These are phyloP conservation scores for Limanda limanda DNA, from an alignment of 2,113 vertebrate species.

Conservation along the genomic window DNA sequence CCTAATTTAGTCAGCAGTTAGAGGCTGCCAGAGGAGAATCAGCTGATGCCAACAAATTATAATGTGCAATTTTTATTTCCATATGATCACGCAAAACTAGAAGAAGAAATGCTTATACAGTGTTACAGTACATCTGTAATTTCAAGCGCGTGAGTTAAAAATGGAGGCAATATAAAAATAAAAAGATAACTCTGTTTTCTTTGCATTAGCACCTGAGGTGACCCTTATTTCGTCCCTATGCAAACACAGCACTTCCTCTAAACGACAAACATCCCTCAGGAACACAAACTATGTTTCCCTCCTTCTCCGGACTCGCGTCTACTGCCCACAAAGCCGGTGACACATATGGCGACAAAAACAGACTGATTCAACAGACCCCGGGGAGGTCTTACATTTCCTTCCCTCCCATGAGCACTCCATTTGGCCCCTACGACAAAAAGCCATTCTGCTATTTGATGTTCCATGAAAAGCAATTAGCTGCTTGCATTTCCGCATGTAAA, in stretches of 20 bases:
- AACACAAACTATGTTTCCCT: slow-evolving; percentile 21
- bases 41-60: slow-evolving; percentile 36
- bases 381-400: slow-evolving; percentile 66
- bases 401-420: slow-evolving; percentile 48
- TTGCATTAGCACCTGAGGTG: slow-evolving; percentile 23
- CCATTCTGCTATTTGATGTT: slow-evolving; percentile 76
- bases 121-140: neutral
- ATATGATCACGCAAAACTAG: neutral
- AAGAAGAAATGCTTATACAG: neutral
- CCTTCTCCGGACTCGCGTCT: slow-evolving; percentile 28
- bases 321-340: slow-evolving; percentile 33
- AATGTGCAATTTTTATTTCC: slow-evolving; percentile 32
- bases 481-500: slow-evolving; percentile 80
- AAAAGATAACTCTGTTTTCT: neutral
- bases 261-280: slow-evolving; percentile 38
- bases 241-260: slow-evolving; percentile 9
- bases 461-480: slow-evolving; percentile 81
- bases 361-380: slow-evolving; percentile 48
- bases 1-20: slow-evolving; percentile 44
- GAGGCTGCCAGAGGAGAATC: slow-evolving; percentile 24
- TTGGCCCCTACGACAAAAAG: slow-evolving; percentile 64
- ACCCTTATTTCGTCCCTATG: slow-evolving; percentile 14
- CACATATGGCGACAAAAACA: slow-evolving; percentile 62
- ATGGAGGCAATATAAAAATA: neutral
- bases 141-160: neutral